phyloP scores from a whole-genome alignment of 2,888 invertebrate species.

The Lasius platythorax region DNA sequence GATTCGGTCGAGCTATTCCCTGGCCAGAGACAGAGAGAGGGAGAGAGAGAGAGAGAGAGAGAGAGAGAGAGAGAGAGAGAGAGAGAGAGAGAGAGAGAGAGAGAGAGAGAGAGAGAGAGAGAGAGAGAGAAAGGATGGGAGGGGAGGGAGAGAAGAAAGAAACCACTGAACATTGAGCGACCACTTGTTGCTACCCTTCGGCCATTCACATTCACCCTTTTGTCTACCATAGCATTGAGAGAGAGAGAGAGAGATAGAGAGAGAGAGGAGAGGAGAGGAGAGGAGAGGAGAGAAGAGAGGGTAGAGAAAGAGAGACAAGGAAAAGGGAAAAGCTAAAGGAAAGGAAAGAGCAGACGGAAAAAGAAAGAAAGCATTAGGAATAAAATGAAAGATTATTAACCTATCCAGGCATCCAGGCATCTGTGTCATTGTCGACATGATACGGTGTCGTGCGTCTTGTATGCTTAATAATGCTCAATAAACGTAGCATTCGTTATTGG shows the following conservation, averaged over 20 bases:
- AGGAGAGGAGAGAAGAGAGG: neutral
- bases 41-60: neutral
- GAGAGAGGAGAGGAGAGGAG: neutral
- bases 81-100: slow-evolving; percentile 32
- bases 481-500: slow-evolving; percentile 33
- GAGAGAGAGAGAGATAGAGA: neutral
- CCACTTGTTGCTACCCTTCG: slow-evolving; percentile 84
- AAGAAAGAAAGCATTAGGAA: slow-evolving; percentile 15
- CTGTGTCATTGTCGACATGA: slow-evolving; percentile 1
- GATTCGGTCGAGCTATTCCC: slow-evolving; percentile 72
- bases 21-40: slow-evolving; percentile 48
- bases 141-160: slow-evolving; percentile 50
- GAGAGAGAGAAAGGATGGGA: neutral
- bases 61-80: slow-evolving; percentile 50
- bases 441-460: slow-evolving; percentile 30
- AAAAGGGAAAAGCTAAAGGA: neutral
- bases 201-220: slow-evolving; percentile 51
- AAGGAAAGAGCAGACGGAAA: neutral
- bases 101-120: slow-evolving; percentile 34
- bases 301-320: neutral
- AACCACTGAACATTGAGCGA: slow-evolving; percentile 67
- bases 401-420: neutral
- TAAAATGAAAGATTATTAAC: slow-evolving; percentile 62
- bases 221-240: slow-evolving; percentile 37
- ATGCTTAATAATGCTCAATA: slow-evolving; percentile 64